These are phyloP conservation scores for Mesocentrotus franciscanus DNA, from an alignment of 53 echinoderm and acorn worm genomes.

Conservation along the genomic window DNA sequence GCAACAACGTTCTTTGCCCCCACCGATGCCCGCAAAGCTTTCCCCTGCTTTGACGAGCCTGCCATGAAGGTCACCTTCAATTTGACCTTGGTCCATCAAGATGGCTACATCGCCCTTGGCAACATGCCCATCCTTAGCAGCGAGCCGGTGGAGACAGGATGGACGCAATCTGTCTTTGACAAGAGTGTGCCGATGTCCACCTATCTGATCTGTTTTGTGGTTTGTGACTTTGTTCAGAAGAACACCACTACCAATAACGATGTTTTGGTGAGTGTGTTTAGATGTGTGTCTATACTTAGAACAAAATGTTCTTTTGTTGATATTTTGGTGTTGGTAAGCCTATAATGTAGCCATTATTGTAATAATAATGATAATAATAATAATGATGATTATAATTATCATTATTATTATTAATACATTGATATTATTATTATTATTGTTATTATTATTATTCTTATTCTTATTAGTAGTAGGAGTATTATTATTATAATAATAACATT, in stretches of 20 bases:
- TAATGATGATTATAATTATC: too few relatives aligned
- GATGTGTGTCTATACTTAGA: not conserved
- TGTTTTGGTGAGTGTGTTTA: conserved; percentile 73
- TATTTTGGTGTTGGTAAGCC: not conserved
- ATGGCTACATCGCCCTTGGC: conserved; percentile 79
- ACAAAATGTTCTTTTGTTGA: not conserved
- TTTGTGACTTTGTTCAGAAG: conserved; percentile 82
- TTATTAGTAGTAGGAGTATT: too few relatives aligned
- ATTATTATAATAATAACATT: too few relatives aligned
- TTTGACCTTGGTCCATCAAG: conserved; percentile 74
- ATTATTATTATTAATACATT: too few relatives aligned
- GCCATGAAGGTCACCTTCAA: conserved; percentile 93
- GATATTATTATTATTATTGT: too few relatives aligned
- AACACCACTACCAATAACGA: conserved; percentile 64
- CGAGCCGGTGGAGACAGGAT: conserved; percentile 61
- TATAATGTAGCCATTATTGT: not conserved
- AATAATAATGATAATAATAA: too few relatives aligned
- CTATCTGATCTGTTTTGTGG: conserved; percentile 87
- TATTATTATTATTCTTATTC: too few relatives aligned
- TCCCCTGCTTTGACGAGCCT: conserved; percentile 98
- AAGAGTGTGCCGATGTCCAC: conserved; percentile 95
- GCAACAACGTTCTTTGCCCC: conserved; percentile 94
- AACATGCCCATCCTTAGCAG: conserved; percentile 83
- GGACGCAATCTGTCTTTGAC: conserved; percentile 77
- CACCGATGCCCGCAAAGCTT: conserved; percentile 89